These are phyloP conservation scores for Pygoscelis antarcticus DNA, from an alignment of 2,113 vertebrate genomes.

Conservation along the genomic window DNA sequence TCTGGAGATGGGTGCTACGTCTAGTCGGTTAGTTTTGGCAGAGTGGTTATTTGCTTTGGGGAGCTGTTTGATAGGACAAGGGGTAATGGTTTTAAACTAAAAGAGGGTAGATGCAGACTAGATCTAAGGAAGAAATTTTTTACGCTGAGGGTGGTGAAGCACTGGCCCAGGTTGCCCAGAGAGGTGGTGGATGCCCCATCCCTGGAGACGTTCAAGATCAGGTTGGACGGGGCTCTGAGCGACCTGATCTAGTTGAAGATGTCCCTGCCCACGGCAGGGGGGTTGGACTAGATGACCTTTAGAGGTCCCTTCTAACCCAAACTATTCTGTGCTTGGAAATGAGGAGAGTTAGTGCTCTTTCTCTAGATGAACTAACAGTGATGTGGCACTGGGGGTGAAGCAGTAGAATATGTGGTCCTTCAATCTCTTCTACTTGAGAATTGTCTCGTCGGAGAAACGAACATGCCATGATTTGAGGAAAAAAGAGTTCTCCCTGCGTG, in stretches of 20 bases:
- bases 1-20: not conserved
- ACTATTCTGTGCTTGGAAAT: not conserved
- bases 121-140: not conserved
- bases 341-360: not conserved
- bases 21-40: not conserved
- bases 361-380: not conserved
- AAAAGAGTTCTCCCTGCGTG: not conserved
- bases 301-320: not conserved
- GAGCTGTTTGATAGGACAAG: not conserved
- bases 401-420: not conserved
- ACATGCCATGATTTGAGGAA: not conserved
- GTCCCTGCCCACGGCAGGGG: not conserved
- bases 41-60: not conserved
- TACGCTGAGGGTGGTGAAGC: fast-evolving
- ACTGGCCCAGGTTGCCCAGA: not conserved
- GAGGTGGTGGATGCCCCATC: too few species aligned
- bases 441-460: fast-evolving
- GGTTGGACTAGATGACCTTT: not conserved
- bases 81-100: not conserved
- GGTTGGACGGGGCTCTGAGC: not conserved
- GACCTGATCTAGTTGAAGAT: not conserved
- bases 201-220: not conserved
- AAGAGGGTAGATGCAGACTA: not conserved
- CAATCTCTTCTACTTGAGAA: not conserved
- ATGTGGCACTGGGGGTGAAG: not conserved